Evolutionary conservation across 2,888 invertebrate genomes (phyloP), one percentile per base, ranked within the genome.

Genomic region (Xiphydria camelus): DNA sequence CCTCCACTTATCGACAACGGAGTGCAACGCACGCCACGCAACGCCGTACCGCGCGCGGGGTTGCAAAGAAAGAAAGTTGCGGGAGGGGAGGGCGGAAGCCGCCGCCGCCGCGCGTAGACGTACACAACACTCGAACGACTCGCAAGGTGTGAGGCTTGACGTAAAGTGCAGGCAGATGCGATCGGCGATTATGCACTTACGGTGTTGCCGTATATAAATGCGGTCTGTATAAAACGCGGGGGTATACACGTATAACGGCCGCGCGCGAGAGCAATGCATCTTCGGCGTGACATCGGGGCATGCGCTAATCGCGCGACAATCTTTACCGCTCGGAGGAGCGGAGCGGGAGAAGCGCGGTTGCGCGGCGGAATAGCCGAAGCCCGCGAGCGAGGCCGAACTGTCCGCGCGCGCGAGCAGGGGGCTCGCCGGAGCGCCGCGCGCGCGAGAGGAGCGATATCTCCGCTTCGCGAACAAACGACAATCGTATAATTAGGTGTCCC

Each of bases 301-400:
- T 54, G 68, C 68, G 67, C 75, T 75, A 75, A 75, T 75, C 75
- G 75, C 65, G 73, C 73, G 75, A 75, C 75, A 75, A 75, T 74
- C 75, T 75, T 70, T 61, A 49, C 58, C 61, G 62, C 40, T 31
- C 49, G 35, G 46, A 51, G 42, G 44, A 45, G 46, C 41, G 32
- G 36, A 42, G 47, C 49, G 34, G 46, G 45, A 34, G 45, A 37
- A 43, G 34, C 48, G 29, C 22, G 23, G 29, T 21, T 9, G n/a
- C n/a, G n/a, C n/a, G n/a, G n/a, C n/a, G n/a, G n/a, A n/a, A n/a
- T n/a, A n/a, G n/a, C n/a, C n/a, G n/a, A n/a, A n/a, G n/a, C 25
- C 22, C 33, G 41, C 37, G 36, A 36, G 35, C 36, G 29, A 26
- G 33, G 45, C 43, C 48, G 35, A 37, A 47, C 43, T 47, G 49